Percentiles rank a stretch among this genome's conserved stretches.
These are phyloP conservation scores for Apocheima hispidaria DNA, from an alignment of 2,888 invertebrate species.

Conservation along the genomic window DNA sequence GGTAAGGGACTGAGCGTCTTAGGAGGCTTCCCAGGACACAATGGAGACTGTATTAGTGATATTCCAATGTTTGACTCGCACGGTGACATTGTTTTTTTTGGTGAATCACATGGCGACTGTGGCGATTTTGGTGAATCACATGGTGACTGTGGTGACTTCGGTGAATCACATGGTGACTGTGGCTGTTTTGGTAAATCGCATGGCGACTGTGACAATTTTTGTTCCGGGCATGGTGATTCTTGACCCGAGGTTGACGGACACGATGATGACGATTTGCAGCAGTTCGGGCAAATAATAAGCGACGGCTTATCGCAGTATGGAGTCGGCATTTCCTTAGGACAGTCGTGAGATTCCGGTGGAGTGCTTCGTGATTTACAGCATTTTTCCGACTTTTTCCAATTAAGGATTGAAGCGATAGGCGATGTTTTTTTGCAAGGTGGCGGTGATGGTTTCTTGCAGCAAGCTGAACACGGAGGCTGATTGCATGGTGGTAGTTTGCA, in stretches of 20 bases:
- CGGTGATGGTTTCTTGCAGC: background rate
- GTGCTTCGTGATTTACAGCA: background rate
- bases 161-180: background rate
- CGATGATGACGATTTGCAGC: slow-evolving; percentile 3
- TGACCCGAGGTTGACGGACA: background rate
- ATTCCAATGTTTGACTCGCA: background rate
- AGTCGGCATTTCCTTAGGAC: background rate
- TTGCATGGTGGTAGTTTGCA: background rate
- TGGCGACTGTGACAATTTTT: background rate
- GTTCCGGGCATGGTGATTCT: background rate
- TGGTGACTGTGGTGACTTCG: background rate
- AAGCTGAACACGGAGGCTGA: background rate
- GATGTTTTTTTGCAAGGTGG: background rate
- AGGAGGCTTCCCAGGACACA: background rate
- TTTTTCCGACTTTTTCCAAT: background rate
- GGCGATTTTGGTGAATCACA: background rate
- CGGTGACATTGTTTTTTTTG: background rate
- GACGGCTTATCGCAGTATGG: background rate
- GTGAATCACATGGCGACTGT: background rate
- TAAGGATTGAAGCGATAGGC: slow-evolving; percentile 1
- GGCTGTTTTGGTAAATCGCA: background rate
- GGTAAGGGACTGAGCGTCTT: background rate
- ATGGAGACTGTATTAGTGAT: background rate
- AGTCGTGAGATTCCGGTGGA: background rate
- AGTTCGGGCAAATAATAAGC: background rate